Base-by-base conservation (phyloP, 1,140 invertebrate genomes). In the Lordiphosa collinella region DNA sequence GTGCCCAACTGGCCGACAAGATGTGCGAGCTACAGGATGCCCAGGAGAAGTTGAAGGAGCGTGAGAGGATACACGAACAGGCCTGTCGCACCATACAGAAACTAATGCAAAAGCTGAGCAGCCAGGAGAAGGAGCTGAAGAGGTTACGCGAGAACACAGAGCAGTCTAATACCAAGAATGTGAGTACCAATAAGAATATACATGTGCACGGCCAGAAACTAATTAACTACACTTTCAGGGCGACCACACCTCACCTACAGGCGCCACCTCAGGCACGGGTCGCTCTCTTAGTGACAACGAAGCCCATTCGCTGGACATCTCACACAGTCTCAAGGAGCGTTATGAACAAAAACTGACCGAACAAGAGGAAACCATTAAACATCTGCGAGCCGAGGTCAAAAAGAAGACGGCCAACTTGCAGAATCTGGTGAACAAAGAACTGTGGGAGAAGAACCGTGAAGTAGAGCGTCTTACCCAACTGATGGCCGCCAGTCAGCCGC, bases 391-490 rank as follows among this genome's bases (percentile, higher is more conserved):
- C 8, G 92, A 93, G 62, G 75, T 94, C 6, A 91, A 91, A 34
- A 90, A 93, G 63, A 91, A 92, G 40, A 93, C 92, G 0, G 91
- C 91, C 46, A 92, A 94, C 71, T 86, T 94, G 18, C 92, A 93
- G 58, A 84, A 92, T 61, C 80, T 94, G 9, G 92, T 94, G 1
- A 93, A 94, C 67, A 92, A 91, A 11, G 93, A 94, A 68, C 79
- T 94, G 4, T 94, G 93, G 93, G 92, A 92, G 55, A 93, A 93
- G 68, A 94, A 94, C 68, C 91, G 91, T 18, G 92, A 94, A 69
- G 93, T 94, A 16, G 93, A 94, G 36, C 92, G 93, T 48, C 82
- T 94, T 2, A 88, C 79, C 16, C 87, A 88, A 46, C 34, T 88
- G n/a, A 11, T 88, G 35, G 66, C 66, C 0, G 68, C 65, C 40